Conservation (phyloP, 2,888 invertebrate genomes). For the Zhuqinia jingwanae region DNA sequence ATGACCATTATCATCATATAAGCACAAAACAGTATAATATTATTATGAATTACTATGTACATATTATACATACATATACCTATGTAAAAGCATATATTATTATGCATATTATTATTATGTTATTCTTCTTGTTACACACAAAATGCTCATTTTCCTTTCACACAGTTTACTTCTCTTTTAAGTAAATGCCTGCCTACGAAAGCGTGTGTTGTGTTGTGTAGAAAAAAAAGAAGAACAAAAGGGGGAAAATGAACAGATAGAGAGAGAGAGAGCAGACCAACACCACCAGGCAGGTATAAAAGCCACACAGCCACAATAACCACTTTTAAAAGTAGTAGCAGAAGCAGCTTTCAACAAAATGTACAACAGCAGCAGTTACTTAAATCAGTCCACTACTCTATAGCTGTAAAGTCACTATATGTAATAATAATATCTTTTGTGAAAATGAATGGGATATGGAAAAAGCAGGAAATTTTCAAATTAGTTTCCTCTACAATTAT, state of each 20-base stretch:
- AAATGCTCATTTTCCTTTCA: conserved; percentile 56
- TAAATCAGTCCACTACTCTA: too few relatives aligned
- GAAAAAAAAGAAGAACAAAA: background rate
- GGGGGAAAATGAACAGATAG: conserved; percentile 51
- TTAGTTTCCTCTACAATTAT: conserved; percentile 78
- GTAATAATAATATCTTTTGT: conserved; percentile 17
- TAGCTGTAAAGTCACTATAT: background rate
- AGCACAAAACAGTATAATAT: too few relatives aligned
- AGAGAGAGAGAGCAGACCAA: too few relatives aligned
- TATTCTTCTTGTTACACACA: conserved; percentile 35
- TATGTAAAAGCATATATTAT: too few relatives aligned
- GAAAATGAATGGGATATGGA: conserved; percentile 73
- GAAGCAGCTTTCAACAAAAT: background rate
- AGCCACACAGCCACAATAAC: conserved; percentile 55
- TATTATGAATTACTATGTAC: conserved; percentile 53
- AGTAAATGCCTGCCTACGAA: too few relatives aligned
- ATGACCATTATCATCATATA: conserved; percentile 32
- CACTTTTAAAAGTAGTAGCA: conserved; percentile 14
- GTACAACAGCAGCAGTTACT: too few relatives aligned
- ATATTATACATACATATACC: too few relatives aligned
- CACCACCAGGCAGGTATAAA: background rate
- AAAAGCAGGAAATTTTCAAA: conserved; percentile 78
- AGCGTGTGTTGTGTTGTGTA: too few relatives aligned
- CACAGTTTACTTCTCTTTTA: conserved; percentile 6
- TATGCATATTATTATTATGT: conserved; percentile 3